These are phyloP conservation scores for Murina feae DNA, from an alignment of 2,113 vertebrate genomes.

Conservation along the genomic window DNA sequence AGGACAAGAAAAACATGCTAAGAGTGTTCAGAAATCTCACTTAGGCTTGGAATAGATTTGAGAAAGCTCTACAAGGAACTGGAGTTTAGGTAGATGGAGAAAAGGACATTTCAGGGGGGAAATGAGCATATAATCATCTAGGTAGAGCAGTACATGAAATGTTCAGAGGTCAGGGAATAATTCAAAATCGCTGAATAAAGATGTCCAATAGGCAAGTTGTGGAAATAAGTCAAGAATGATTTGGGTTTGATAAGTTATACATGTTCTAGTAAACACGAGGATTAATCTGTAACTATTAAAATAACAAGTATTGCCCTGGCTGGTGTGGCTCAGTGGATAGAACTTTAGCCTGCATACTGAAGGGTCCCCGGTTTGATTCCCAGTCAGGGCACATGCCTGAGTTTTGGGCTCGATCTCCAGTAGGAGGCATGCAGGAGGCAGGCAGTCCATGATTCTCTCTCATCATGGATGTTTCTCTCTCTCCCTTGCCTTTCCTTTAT, in stretches of 20 bases:
- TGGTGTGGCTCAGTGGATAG: too few species aligned
- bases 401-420: too few species aligned
- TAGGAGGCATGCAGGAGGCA: too few species aligned
- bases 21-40: not conserved
- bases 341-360: too few species aligned
- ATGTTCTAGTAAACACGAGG: not conserved
- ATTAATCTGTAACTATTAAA: not conserved
- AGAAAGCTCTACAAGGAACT: not conserved
- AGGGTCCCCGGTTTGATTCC: too few species aligned
- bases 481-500: too few species aligned
- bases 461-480: too few species aligned
- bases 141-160: not conserved
- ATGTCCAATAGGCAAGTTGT: not conserved
- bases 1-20: not conserved
- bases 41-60: not conserved
- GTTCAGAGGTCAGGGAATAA: not conserved
- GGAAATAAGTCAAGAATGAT: not conserved
- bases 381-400: too few species aligned
- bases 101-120: not conserved
- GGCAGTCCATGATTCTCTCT: too few species aligned
- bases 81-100: not conserved
- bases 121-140: not conserved
- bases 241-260: not conserved
- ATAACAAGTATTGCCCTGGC: not conserved
- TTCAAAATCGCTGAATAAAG: not conserved